Conservation (phyloP, 2,797 vertebrate genomes). For the Enteromius anoplus region DNA sequence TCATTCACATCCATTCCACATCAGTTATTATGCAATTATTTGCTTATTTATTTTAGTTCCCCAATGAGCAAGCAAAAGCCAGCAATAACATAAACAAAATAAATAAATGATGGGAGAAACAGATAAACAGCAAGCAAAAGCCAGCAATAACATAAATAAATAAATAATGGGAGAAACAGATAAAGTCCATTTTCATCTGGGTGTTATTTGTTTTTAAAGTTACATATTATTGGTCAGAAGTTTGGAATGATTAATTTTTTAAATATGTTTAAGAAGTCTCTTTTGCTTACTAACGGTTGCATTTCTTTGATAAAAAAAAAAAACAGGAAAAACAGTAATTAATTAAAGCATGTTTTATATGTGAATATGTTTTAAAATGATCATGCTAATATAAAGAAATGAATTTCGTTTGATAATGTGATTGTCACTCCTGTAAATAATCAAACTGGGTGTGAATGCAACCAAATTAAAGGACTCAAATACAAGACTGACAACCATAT, state of each 20-base stretch:
- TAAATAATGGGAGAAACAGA: no score
- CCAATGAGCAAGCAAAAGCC: no score
- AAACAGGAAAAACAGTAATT: neutral
- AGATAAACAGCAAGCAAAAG: no score
- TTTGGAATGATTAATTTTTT: neutral
- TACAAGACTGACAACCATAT: neutral
- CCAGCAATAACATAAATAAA: no score
- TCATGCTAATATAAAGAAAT: neutral
- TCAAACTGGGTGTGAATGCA: neutral
- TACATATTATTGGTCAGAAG: neutral
- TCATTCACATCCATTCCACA: no score
- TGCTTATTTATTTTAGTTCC: no score
- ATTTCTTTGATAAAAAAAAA: neutral
- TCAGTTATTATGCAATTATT: no score
- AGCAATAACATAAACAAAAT: no score
- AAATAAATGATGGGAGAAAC: no score
- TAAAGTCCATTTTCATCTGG: neutral
- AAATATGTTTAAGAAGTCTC: neutral
- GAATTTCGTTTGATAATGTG: neutral
- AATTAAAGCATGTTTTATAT: neutral
- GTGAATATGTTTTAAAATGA: neutral
- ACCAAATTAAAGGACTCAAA: neutral
- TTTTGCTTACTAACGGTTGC: neutral
- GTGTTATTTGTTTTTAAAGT: neutral
- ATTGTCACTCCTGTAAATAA: neutral